Percentiles rank a stretch among this genome's conserved stretches.
Evolutionary conservation across 1,140 invertebrate genomes (phyloP).

Genomic region (Cotesia typhae): DNA sequence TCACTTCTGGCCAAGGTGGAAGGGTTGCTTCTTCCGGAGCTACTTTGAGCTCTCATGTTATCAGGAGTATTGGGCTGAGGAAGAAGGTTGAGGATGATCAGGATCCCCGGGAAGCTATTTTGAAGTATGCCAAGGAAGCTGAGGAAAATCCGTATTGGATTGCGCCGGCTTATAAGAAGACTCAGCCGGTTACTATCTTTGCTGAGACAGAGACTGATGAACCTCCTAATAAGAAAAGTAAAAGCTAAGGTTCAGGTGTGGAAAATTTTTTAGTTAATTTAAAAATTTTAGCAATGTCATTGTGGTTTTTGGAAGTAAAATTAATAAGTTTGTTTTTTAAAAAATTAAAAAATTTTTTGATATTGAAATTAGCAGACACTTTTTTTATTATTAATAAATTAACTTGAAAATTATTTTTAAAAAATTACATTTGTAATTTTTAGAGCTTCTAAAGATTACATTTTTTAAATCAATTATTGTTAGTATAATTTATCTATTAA

Average conservation of each 20-base stretch:
- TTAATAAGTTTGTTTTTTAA: too few relatives aligned
- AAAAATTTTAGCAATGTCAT: too few relatives aligned
- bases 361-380: too few relatives aligned
- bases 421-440: too few relatives aligned
- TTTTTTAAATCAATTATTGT: too few relatives aligned
- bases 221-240: slow-evolving; percentile 29
- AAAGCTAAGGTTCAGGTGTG: slow-evolving; percentile 13
- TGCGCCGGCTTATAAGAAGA: slow-evolving; percentile 87
- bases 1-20: slow-evolving; percentile 87
- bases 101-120: slow-evolving; percentile 94
- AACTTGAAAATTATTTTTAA: too few relatives aligned
- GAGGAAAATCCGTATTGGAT: slow-evolving; percentile 98
- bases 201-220: slow-evolving; percentile 70
- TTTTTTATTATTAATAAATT: too few relatives aligned
- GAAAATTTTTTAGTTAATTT: too few relatives aligned
- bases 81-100: slow-evolving; percentile 95
- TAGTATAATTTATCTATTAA: too few relatives aligned
- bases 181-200: slow-evolving; percentile 84
- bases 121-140: slow-evolving; percentile 97
- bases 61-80: slow-evolving; percentile 91
- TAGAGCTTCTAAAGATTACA: too few relatives aligned
- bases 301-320: too few relatives aligned
- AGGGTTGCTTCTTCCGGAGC: slow-evolving; percentile 93
- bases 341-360: too few relatives aligned
- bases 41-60: slow-evolving; percentile 96